A percentile compares a stretch with the other conserved stretches of the same genome.
Evolutionary conservation across 2,113 vertebrate genomes (phyloP).

Genomic region (Vanacampus margaritifer): DNA sequence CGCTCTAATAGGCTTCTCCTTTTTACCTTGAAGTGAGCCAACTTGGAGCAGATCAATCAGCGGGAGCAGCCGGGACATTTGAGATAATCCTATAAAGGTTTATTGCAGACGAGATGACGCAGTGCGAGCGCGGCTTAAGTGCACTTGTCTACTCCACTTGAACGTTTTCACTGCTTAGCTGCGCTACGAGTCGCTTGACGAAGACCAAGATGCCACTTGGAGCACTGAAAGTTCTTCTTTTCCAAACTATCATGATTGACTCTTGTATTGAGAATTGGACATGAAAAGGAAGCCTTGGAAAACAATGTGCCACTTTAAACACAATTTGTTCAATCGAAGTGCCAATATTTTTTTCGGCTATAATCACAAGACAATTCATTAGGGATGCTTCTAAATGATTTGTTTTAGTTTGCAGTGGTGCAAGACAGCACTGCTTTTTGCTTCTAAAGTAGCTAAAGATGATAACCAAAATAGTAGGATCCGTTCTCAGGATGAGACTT

Average conservation of each 20-base stretch:
- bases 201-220: not conserved
- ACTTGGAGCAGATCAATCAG: slow-evolving; percentile 35
- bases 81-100: slow-evolving; percentile 45
- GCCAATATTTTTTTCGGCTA: too few species aligned
- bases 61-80: slow-evolving; percentile 28
- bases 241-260: not conserved
- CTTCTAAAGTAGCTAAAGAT: too few species aligned
- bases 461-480: too few species aligned
- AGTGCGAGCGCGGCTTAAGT: slow-evolving; percentile 21
- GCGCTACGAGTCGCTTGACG: not conserved
- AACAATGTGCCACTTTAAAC: not conserved
- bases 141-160: slow-evolving; percentile 28
- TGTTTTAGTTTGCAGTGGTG: too few species aligned
- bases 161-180: not conserved
- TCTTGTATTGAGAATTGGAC: not conserved
- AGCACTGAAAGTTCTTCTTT: not conserved
- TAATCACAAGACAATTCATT: too few species aligned
- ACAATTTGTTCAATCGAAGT: not conserved
- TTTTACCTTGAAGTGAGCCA: slow-evolving; percentile 28
- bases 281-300: not conserved
- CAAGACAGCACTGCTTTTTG: too few species aligned
- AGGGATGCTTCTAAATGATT: too few species aligned
- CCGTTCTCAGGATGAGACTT: too few species aligned
- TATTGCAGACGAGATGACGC: slow-evolving; percentile 32
- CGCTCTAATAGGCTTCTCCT: not conserved